Evolutionary conservation across 2,797 vertebrate genomes (phyloP), one percentile per base, ranked within the genome.

Genomic region (Tadarida brasiliensis): DNA sequence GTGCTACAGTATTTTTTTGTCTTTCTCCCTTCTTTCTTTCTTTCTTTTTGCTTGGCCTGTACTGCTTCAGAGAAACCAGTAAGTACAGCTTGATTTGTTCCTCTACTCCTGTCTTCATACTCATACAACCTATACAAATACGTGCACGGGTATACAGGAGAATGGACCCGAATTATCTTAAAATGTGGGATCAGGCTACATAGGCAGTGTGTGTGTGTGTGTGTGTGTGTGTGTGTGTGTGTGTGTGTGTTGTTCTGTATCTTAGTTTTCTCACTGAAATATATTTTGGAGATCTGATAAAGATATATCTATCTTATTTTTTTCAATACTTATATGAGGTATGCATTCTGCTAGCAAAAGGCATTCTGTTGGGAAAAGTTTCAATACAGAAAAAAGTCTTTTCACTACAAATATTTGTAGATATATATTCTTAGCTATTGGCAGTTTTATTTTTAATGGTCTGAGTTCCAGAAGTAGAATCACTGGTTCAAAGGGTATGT

Each of bases 401-500:
- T 54, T 51, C 30, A 47, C 16, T 73, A 26, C 26, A 82, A 78
- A 94, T 85, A 82, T 39, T 65, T 28, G n/a, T 87, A 91, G 84
- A 91, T 47, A 70, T 56, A 67, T 87, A 83, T 81, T 94, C 80
- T 94, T 95, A 91, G 59, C 22, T 68, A 47, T 73, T 73, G 70
- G 30, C 49, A 44, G 35, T 56, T 94, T 93, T 94, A 93, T 91
- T 94, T 95, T 96, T 89, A 87, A 87, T 78, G 80, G 39, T 68
- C 11, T 93, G n/a, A 77, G 91, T 96, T 63, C 54, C 67, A 94
- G 80, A 82, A 88, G 11, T 82, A 86, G 67, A 30, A 47, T n/a
- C 30, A 22, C 15, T 89, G 7, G 22, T 94, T 96, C 71, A 97
- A 92, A 97, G 78, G 28, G 71, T 90, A n/a, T 71, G 33, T 90